These are phyloP conservation scores for Acanthornis magna DNA, from an alignment of 2,797 vertebrate genomes.

Conservation along the genomic window DNA sequence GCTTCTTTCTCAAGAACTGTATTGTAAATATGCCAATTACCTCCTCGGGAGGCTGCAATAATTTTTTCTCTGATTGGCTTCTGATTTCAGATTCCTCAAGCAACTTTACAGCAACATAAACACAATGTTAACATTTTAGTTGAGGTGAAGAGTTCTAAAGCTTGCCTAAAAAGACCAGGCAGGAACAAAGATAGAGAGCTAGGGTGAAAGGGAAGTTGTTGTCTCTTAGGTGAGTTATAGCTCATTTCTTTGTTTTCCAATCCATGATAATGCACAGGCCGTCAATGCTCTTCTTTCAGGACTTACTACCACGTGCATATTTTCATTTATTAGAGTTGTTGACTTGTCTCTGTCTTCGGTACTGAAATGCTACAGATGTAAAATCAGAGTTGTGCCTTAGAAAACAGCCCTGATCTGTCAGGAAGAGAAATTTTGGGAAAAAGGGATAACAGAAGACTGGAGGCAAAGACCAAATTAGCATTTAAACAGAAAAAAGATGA, in stretches of 20 bases:
- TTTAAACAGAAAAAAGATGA: not conserved
- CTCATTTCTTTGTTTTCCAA: not conserved
- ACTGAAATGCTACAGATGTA: not conserved
- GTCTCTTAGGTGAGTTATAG: not conserved
- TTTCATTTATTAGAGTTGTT: not conserved
- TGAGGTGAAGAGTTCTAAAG: not conserved
- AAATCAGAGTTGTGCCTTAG: not conserved
- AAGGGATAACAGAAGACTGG: not conserved
- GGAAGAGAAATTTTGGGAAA: not conserved
- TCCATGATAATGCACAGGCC: not conserved
- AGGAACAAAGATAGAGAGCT: not conserved
- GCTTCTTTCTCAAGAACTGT: not conserved
- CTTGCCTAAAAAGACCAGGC: not conserved
- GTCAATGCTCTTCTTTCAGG: not conserved
- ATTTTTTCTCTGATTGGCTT: not conserved
- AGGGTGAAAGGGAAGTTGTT: not conserved
- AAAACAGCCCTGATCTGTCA: not conserved
- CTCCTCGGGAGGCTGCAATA: not conserved
- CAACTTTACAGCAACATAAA: not conserved
- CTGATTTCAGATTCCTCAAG: slow-evolving; percentile 4
- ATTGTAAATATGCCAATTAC: slow-evolving; percentile 11
- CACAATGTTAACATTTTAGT: not conserved
- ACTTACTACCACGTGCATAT: not conserved
- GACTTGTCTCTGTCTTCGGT: not conserved
- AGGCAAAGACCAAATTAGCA: not conserved